Conservation (phyloP, 2,113 vertebrate genomes). For the Oceanodroma tethys region DNA sequence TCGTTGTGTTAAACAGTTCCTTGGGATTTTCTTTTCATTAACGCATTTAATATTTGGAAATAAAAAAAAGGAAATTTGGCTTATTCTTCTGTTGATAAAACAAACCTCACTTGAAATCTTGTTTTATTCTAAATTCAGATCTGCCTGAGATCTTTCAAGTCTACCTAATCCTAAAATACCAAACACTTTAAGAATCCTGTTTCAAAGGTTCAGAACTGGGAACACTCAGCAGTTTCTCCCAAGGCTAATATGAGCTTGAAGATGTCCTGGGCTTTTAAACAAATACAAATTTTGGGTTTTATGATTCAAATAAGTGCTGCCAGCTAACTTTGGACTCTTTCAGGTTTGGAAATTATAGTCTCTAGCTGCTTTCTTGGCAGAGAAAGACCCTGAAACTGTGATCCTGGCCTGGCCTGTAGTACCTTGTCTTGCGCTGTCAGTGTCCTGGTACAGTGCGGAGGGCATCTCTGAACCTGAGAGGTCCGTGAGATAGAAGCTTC, state of each 20-base stretch:
- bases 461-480: not conserved
- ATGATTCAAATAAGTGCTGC: not conserved
- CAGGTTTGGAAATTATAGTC: not conserved
- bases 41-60: not conserved
- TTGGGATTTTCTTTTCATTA: not conserved
- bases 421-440: not conserved
- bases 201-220: not conserved
- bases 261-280: not conserved
- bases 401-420: not conserved
- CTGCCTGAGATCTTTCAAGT: not conserved
- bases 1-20: not conserved
- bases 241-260: not conserved
- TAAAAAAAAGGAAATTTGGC: not conserved
- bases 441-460: not conserved
- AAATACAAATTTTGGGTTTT: not conserved
- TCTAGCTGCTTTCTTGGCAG: not conserved
- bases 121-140: not conserved
- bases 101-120: not conserved
- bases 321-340: not conserved
- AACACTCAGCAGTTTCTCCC: not conserved
- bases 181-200: not conserved
- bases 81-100: not conserved
- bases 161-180: not conserved
- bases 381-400: not conserved
- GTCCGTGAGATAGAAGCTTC: not conserved